Base-by-base conservation (phyloP, 1,140 invertebrate genomes). In the Anastrepha obliqua region DNA sequence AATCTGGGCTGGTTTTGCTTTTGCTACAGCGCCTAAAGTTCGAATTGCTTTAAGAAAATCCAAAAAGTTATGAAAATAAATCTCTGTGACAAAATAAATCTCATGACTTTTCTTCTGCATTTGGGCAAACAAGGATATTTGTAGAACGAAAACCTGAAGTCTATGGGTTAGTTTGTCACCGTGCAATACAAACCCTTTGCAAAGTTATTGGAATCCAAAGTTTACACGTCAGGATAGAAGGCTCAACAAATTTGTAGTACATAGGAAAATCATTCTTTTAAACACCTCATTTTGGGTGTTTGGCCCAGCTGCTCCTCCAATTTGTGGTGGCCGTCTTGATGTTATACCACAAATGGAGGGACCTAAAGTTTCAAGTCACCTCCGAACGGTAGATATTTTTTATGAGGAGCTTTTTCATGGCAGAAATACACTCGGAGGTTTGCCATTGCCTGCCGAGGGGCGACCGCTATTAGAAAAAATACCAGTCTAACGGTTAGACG, bases 121-220 rank as follows among this genome's bases (percentile, higher is more conserved):
- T 98, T 94, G 97, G 97, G 42, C 95, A 94, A 87, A 98, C 98
- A 0, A 98, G 97, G 94, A 95, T 99, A 88, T 98, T 96, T 94
- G 98, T 98, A 0, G 94, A 94, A 86, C 97, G 98, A 93, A 98
- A 96, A 92, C 96, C 96, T 55, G 95, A 98, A 94, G 99, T 98
- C 0, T 96, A 97, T 94, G 98, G 98, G 0, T 93, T 99, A 62
- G 93, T 94, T 1, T 98, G 97, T 92, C 98, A 99, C 93, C 95
- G 98, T 90, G 97, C 96, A 3, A 96, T 99, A 85, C 96, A 95
- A 94, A 96, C 96, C 55, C 97, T 99, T 85, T 99, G 98, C 93
- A 94, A 98, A 94, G 94, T 98, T 8, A 95, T 99, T 90, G 99
- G 99, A 13, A 99, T 99, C 89, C 98, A 97, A 93, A 97, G 99